A percentile compares a stretch with the other conserved stretches of the same genome.
Evolutionary conservation across 2,797 vertebrate species (phyloP).

Genomic region (Danio jaintianensis): DNA sequence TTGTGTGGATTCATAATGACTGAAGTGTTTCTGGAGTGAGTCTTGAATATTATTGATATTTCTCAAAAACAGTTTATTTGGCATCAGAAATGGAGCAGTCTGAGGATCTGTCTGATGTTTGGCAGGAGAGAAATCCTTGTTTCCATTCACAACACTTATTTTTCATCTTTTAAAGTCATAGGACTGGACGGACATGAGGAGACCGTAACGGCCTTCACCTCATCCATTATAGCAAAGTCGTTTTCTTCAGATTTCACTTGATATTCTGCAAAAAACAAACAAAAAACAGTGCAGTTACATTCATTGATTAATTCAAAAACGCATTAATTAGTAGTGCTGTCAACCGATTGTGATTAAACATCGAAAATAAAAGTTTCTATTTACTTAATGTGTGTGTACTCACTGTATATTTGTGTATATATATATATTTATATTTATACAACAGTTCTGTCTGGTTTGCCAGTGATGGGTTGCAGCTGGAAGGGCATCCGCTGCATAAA

Average conservation of each 20-base stretch:
- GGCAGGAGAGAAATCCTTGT: neutral
- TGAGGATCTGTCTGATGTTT: neutral
- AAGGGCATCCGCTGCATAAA: no score
- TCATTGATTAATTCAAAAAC: neutral
- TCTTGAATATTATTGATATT: neutral
- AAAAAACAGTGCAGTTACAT: conserved; percentile 10
- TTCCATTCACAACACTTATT: conserved; percentile 4
- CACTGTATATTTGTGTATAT: no score
- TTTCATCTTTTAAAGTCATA: conserved; percentile 9
- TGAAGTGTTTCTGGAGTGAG: neutral
- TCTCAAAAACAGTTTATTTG: neutral
- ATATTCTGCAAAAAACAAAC: conserved; percentile 15
- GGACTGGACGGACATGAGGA: conserved; percentile 29
- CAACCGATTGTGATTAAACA: no score
- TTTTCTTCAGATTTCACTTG: conserved; percentile 29
- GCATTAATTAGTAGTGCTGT: no score
- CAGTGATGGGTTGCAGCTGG: no score
- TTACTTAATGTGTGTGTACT: no score
- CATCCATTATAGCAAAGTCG: conserved; percentile 35
- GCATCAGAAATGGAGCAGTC: neutral
- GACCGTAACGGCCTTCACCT: conserved; percentile 26
- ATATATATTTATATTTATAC: no score
- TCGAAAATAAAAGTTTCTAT: no score
- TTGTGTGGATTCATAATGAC: neutral
- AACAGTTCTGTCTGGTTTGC: no score